A percentile compares a stretch with the other conserved stretches of the same genome.
These are phyloP conservation scores for Gnatocerus cornutus DNA, from an alignment of 2,888 invertebrate genomes.

Conservation along the genomic window DNA sequence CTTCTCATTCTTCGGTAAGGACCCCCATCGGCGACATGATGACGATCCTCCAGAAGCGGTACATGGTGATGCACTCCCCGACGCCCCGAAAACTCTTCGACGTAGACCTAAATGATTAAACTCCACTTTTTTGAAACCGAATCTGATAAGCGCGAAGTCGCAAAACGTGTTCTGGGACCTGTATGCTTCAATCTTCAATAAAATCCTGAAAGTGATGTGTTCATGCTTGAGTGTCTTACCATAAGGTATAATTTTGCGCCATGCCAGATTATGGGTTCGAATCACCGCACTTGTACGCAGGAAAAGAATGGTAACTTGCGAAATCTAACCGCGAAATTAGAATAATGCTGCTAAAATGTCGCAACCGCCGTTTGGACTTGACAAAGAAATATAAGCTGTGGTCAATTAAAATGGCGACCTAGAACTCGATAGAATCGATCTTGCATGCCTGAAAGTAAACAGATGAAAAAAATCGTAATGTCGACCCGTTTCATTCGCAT, in stretches of 20 bases:
- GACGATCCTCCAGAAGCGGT: constrained; percentile 13
- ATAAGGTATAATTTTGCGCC: constrained; percentile 18
- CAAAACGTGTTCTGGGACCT: constrained; percentile 16
- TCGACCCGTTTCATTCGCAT: constrained; percentile 14
- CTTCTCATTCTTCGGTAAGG: not conserved
- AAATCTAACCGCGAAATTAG: constrained; percentile 32
- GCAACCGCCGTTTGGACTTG: constrained; percentile 41
- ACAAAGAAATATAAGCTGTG: constrained; percentile 39
- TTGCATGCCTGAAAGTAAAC: constrained; percentile 11
- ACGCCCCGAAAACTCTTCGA: constrained; percentile 20
- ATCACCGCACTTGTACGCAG: constrained; percentile 11
- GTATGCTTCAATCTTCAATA: constrained; percentile 15
- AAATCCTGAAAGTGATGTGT: constrained; percentile 15
- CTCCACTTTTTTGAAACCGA: not conserved
- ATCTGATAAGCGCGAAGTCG: constrained; percentile 22
- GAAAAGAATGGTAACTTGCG: constrained; percentile 36
- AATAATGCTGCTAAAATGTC: constrained; percentile 19
- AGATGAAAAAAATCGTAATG: constrained; percentile 19
- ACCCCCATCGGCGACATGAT: constrained; percentile 17
- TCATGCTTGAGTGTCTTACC: constrained; percentile 18
- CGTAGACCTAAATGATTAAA: constrained; percentile 23
- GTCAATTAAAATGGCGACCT: constrained; percentile 32
- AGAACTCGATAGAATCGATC: constrained; percentile 43
- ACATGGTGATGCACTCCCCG: constrained; percentile 25
- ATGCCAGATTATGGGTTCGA: not conserved